Percentiles rank a stretch among this genome's conserved stretches.
Evolutionary conservation across 1,140 invertebrate species (phyloP).

Genomic region (Drosophila hydei): DNA sequence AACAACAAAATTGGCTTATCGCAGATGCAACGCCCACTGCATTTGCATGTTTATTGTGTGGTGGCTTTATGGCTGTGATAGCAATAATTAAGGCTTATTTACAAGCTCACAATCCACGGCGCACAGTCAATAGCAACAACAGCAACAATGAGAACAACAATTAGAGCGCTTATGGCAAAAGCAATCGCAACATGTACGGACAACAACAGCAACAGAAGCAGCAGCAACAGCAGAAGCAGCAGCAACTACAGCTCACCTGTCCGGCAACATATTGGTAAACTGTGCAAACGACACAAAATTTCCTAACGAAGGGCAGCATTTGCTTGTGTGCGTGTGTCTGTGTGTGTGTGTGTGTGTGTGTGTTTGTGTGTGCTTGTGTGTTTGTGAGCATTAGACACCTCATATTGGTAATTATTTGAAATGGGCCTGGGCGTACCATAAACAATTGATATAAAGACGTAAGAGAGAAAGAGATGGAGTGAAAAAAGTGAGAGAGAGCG

Average conservation of each 20-base stretch:
- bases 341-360: constrained; percentile 7
- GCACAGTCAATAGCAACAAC: constrained; percentile 4
- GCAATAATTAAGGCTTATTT: constrained; percentile 81
- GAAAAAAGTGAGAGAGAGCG: not conserved
- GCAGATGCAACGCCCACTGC: constrained; percentile 45
- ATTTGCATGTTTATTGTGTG: constrained; percentile 80
- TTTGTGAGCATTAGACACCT: constrained; percentile 69
- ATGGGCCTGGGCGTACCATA: constrained; percentile 43
- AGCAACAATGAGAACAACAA: constrained; percentile 52
- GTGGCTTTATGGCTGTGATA: constrained; percentile 77
- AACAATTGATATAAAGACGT: not conserved
- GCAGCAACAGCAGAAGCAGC: too few relatives aligned
- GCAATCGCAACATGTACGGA: constrained; percentile 10
- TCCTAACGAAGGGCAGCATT: constrained; percentile 19
- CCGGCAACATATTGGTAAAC: constrained; percentile 55
- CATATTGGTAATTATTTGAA: constrained; percentile 79
- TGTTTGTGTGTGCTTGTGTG: constrained; percentile 22
- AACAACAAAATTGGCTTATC: constrained; percentile 46
- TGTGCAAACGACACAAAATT: constrained; percentile 49
- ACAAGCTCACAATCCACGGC: constrained; percentile 64
- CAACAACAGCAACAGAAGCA: constrained; percentile 9
- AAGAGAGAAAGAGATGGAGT: too few relatives aligned
- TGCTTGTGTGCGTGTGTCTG: not conserved
- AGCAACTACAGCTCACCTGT: constrained; percentile 27
- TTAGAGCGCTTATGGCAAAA: constrained; percentile 44